These are phyloP conservation scores for Sakesphorus luctuosus DNA, from an alignment of 2,113 vertebrate genomes.

Conservation along the genomic window DNA sequence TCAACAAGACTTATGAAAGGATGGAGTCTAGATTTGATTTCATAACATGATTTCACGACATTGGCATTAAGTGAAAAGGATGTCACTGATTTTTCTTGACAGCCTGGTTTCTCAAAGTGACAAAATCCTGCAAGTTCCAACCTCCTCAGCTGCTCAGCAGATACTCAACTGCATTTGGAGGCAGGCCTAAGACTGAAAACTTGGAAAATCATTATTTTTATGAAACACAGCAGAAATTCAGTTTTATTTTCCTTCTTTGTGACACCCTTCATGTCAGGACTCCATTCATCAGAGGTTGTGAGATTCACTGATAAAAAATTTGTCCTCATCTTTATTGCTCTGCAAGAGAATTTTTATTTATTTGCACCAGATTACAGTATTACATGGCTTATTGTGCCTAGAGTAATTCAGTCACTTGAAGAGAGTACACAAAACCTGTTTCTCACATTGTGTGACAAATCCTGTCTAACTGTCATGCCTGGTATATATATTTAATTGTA, in stretches of 20 bases:
- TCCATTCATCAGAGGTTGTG: fast-evolving
- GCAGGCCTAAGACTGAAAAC: neutral
- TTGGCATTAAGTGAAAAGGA: neutral
- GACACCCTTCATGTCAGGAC: neutral
- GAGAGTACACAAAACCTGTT: neutral
- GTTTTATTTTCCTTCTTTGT: neutral
- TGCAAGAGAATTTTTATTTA: neutral
- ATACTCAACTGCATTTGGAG: neutral
- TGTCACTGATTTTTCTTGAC: neutral
- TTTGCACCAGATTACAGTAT: neutral
- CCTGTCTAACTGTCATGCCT: neutral
- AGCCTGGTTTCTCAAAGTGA: neutral
- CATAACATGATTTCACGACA: neutral
- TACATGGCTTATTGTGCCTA: neutral
- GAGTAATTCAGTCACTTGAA: neutral
- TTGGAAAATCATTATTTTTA: neutral
- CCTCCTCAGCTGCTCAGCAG: neutral
- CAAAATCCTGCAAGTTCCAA: neutral
- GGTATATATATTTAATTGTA: neutral
- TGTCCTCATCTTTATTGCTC: neutral
- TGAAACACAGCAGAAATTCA: neutral
- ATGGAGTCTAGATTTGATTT: neutral
- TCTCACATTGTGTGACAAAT: neutral
- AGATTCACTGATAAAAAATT: neutral
- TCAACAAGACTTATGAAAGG: neutral